Evolutionary conservation across 1,140 invertebrate genomes (phyloP), one percentile per base, ranked within the genome.

Genomic region (Drosophila watanabei): DNA sequence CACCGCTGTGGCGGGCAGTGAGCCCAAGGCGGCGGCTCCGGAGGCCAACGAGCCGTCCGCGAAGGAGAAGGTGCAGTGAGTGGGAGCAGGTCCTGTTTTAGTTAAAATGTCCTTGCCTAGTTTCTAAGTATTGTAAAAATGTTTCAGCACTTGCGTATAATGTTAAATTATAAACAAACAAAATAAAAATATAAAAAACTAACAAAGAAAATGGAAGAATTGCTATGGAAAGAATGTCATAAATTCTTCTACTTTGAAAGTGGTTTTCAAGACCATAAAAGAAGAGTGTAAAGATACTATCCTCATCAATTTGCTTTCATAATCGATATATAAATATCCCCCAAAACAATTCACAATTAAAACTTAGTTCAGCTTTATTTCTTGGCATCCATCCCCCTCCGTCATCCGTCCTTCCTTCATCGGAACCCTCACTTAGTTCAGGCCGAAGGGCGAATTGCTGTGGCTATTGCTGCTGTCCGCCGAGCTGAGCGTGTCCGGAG

Each of bases 401-500:
- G 1, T 5, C 2, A 11, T 30, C 7, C 8, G 20, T 32, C 1
- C 24, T 32, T 24, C 3, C 20, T 58, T 14, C 16, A 10, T 18
- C 37, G 14, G 7, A 46, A 46, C 68, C 60, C 30, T 57, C 52
- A 61, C 70, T 79, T 79, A 87, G 72, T 87, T 87, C 33, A 87
- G 61, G 48, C 46, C 60, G 37, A 84, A 5, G n/a, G 82, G 64
- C 8, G 79, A 72, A 58, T 76, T 84, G 61, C 88, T 91, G 37
- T 92, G 93, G 58, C 91, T 93, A 62, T 93, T 93, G 72, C 92
- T 93, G 6, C 94, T 95, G 61, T 95, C 95, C 70, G 94, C 95
- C 4, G 95, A 95, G 75, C 95, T 95, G 7, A 95, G 89, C 0
- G 95, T 95, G 77, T 95, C 95, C 13, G 94, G 85, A 2, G 94